Evolutionary conservation across 1,140 invertebrate genomes (phyloP).

Genomic region (Hylaeus volcanicus): DNA sequence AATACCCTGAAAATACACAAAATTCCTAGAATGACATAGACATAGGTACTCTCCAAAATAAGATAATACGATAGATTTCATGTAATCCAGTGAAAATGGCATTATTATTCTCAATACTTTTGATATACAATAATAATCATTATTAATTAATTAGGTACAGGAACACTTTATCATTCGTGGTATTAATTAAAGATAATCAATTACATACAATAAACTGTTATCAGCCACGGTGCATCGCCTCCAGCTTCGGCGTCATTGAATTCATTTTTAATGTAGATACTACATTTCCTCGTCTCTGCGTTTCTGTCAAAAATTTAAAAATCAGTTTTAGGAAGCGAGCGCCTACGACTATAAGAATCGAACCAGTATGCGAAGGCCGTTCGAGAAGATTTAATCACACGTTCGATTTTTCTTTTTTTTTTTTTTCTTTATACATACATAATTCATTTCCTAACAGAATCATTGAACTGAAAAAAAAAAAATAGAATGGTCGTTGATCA

Average conservation of each 20-base stretch:
- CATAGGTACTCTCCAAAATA: conserved; percentile 28
- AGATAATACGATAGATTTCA: conserved; percentile 26
- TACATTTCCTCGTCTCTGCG: conserved; percentile 2
- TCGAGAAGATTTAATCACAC: conserved; percentile 51
- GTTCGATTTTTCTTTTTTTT: conserved; percentile 32
- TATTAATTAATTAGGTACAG: conserved; percentile 78
- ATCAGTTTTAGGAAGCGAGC: conserved; percentile 54
- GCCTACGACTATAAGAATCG: conserved; percentile 43
- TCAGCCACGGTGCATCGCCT: conserved; percentile 36
- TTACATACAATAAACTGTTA: conserved; percentile 61
- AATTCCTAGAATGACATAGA: conserved; percentile 1
- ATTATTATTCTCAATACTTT: conserved; percentile 80
- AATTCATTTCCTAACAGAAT: conserved; percentile 19
- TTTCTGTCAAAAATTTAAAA: conserved; percentile 53
- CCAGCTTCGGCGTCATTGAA: conserved; percentile 20
- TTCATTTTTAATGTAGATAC: conserved; percentile 44
- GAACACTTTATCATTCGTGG: conserved; percentile 78
- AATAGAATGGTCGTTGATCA: not conserved
- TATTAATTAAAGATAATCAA: conserved; percentile 72
- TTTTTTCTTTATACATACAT: conserved; percentile 9
- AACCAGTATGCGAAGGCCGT: conserved; percentile 43
- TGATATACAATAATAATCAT: conserved; percentile 78
- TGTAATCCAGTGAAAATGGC: conserved; percentile 77
- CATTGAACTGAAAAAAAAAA: not conserved
- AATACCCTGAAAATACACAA: not conserved